Percentiles rank a stretch among this genome's conserved stretches.
These are phyloP conservation scores for Morpho achilles DNA, from an alignment of 2,888 invertebrate genomes.

Conservation along the genomic window DNA sequence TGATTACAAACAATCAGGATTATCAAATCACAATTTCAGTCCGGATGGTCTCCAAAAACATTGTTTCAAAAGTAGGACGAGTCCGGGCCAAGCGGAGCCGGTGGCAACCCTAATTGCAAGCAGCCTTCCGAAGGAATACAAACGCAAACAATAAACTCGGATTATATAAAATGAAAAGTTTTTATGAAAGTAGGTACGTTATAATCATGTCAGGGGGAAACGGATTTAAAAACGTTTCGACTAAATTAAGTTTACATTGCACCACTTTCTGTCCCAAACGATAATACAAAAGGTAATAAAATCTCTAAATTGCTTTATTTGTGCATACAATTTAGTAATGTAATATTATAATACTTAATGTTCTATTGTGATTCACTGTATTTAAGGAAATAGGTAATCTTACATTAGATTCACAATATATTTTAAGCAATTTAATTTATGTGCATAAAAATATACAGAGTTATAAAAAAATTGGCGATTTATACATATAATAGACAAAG, in stretches of 20 bases:
- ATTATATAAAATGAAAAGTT: constrained; percentile 24
- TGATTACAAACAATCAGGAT: no score
- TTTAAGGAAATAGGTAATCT: no score
- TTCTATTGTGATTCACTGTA: no score
- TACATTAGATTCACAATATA: no score
- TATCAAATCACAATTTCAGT: no score
- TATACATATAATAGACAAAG: no score
- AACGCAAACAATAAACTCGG: constrained; percentile 23
- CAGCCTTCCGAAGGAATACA: constrained; percentile 17
- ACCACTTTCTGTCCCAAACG: background rate
- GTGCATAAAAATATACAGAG: no score
- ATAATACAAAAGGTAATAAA: background rate
- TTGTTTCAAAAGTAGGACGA: constrained; percentile 4
- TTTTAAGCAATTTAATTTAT: no score
- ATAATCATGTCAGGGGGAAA: constrained; percentile 16
- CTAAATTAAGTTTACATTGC: background rate
- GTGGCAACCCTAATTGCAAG: constrained; percentile 12
- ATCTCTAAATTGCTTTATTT: no score
- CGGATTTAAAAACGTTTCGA: background rate
- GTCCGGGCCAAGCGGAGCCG: background rate
- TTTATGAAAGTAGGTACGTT: constrained; percentile 18
- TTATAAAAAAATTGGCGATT: no score
- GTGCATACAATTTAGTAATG: no score
- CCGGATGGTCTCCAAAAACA: constrained; percentile 1
- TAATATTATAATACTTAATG: no score